Conservation (phyloP, 2,797 vertebrate genomes). For the Decapterus maruadsi region DNA sequence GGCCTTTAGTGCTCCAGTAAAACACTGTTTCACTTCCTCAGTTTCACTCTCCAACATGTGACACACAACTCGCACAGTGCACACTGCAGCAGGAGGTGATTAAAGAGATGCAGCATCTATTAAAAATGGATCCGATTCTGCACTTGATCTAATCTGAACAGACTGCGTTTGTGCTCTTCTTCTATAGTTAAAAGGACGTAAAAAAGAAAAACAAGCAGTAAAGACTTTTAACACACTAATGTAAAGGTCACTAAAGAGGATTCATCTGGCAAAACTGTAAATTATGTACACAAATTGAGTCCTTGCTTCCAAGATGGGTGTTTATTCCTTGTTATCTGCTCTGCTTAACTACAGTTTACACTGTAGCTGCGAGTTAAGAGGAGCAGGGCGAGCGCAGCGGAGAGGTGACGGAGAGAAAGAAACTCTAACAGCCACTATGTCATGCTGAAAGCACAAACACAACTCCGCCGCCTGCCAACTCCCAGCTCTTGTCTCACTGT, state of each 20-base stretch:
- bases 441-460: constrained; percentile 46
- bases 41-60: constrained; percentile 25
- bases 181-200: constrained; percentile 10
- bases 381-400: constrained; percentile 1
- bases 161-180: constrained; percentile 14
- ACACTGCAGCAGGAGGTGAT: constrained; percentile 29
- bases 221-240: constrained; percentile 15
- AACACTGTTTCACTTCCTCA: constrained; percentile 17
- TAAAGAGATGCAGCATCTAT: constrained; percentile 31
- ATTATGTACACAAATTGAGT: neutral
- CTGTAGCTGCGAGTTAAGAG: neutral
- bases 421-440: constrained; percentile 51
- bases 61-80: neutral
- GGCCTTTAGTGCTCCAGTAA: constrained; percentile 22
- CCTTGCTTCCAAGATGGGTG: neutral
- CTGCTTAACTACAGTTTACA: neutral
- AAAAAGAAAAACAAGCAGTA: constrained; percentile 16
- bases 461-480: constrained; percentile 14
- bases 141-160: constrained; percentile 1
- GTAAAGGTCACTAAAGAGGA: constrained; percentile 15
- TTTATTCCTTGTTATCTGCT: constrained; percentile 18
- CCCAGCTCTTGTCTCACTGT: constrained; percentile 27
- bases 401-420: constrained; percentile 41
- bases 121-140: constrained; percentile 26
- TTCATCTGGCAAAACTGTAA: neutral